These are phyloP conservation scores for Pipistrellus kuhlii DNA, from an alignment of 2,797 vertebrate genomes.

Conservation along the genomic window DNA sequence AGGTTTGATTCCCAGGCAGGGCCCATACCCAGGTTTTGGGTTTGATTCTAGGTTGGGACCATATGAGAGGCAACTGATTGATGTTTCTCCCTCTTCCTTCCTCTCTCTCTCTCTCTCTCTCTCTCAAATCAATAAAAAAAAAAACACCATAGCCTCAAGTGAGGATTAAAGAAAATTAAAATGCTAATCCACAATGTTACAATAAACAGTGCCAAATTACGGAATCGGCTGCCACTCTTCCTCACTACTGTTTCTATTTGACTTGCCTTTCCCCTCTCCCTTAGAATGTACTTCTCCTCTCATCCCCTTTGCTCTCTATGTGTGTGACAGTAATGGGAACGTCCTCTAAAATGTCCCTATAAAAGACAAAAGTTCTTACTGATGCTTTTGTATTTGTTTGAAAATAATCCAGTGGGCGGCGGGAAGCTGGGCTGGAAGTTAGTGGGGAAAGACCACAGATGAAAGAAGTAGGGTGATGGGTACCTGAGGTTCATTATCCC, in stretches of 20 bases:
- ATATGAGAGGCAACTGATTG: too few species aligned
- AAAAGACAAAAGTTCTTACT: slow-evolving; percentile 14
- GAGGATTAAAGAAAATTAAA: too few species aligned
- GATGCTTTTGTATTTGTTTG: not conserved
- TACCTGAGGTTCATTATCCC: not conserved
- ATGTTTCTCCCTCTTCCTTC: too few species aligned
- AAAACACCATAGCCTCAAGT: too few species aligned
- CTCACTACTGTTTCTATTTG: not conserved
- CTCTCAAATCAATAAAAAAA: too few species aligned
- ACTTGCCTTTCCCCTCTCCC: not conserved
- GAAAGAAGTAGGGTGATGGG: not conserved
- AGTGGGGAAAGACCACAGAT: not conserved
- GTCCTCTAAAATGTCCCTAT: not conserved
- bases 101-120: too few species aligned
- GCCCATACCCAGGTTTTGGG: too few species aligned
- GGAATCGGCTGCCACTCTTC: not conserved
- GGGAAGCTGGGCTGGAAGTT: not conserved
- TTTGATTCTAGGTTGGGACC: too few species aligned
- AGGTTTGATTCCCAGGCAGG: too few species aligned
- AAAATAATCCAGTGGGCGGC: not conserved
- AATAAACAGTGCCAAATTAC: not conserved
- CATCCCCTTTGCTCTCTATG: not conserved
- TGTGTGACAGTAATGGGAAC: not conserved
- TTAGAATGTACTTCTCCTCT: not conserved
- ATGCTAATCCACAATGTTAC: not conserved